Evolutionary conservation across 2,888 invertebrate species (phyloP), one percentile per base, ranked within the genome.

Genomic region (Ornithoptera priamus): DNA sequence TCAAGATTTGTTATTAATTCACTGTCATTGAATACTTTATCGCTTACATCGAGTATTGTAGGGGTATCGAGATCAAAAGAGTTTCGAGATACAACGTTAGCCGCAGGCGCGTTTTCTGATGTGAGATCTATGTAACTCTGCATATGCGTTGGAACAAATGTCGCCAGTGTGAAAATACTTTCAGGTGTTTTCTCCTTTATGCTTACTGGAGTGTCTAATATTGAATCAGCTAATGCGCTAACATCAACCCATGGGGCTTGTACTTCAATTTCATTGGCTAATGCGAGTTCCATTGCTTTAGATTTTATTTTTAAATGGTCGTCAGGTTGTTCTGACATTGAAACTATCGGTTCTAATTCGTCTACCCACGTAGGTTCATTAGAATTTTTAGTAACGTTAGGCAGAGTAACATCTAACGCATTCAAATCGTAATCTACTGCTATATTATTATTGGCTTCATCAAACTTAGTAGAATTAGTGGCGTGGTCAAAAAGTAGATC

Each of bases 201-300:
- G 73, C 94, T 94, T 0, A 95, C 92, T 24, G 94, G 94, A 0
- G 94, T 93, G 87, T 94, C 93, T 73, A 94, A 93, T 80, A 94
- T 92, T 59, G 94, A 94, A 0, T 95, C 94, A 1, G 95, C 94
- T 68, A 96, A 85, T 6, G 95, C 94, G 75, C 94, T 95, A 0
- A 95, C 95, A 79, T 96, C 95, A 2, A 95, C 93, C 96, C 96
- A 96, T 0, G 95, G 95, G 0, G 95, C 94, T 72, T 96, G 95
- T 58, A 95, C 91, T 84, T 96, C 96, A 73, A 96, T 94, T 80
- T 96, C 96, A 53, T 95, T 95, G 0, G 96, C 96, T 76, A 95
- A 88, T 5, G 96, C 95, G 76, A 96, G 85, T 78, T 96, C 95
- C 76, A 96, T 92, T 0, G 96, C 96, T 85, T 88, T 89, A 1